phyloP scores from a whole-genome alignment of 1,140 invertebrate species.

The Drosophila mauritiana region DNA sequence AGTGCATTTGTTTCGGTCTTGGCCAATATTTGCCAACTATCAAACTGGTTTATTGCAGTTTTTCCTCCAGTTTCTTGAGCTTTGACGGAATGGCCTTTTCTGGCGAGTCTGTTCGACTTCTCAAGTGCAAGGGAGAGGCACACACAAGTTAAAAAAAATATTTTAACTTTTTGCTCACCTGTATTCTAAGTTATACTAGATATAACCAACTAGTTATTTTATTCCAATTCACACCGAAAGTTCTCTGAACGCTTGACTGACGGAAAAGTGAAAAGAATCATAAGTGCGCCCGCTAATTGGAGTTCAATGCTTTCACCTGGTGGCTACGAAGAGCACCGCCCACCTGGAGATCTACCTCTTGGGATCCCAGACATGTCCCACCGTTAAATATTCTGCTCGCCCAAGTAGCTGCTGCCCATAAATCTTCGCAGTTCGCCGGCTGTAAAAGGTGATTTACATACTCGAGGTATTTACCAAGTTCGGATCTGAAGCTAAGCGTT shows the following conservation, averaged over 20 bases:
- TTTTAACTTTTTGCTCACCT: background rate
- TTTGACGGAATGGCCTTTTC: conserved; percentile 51
- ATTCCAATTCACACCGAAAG: background rate
- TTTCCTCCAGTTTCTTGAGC: conserved; percentile 25
- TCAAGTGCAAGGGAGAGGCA: conserved; percentile 44
- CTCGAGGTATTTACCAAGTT: conserved; percentile 32
- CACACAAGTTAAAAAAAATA: background rate
- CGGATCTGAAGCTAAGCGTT: conserved; percentile 21
- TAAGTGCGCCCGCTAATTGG: conserved; percentile 27
- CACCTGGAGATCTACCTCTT: conserved; percentile 30
- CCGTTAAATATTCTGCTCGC: conserved; percentile 42
- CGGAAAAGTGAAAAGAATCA: conserved; percentile 32
- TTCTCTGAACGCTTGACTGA: conserved; percentile 14
- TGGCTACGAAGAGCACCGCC: conserved; percentile 5
- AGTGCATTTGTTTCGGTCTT: conserved; percentile 53
- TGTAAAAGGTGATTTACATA: conserved; percentile 49
- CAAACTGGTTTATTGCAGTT: conserved; percentile 48
- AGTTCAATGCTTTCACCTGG: conserved; percentile 35
- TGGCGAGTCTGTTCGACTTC: conserved; percentile 20
- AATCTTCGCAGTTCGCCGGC: conserved; percentile 41
- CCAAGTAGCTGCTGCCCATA: conserved; percentile 46
- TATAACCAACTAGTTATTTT: no score
- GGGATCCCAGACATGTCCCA: conserved; percentile 43
- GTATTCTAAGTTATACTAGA: no score
- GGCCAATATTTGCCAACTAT: conserved; percentile 54